Evolutionary conservation across 2,113 vertebrate genomes (phyloP).

Genomic region (Camelus bactrianus): DNA sequence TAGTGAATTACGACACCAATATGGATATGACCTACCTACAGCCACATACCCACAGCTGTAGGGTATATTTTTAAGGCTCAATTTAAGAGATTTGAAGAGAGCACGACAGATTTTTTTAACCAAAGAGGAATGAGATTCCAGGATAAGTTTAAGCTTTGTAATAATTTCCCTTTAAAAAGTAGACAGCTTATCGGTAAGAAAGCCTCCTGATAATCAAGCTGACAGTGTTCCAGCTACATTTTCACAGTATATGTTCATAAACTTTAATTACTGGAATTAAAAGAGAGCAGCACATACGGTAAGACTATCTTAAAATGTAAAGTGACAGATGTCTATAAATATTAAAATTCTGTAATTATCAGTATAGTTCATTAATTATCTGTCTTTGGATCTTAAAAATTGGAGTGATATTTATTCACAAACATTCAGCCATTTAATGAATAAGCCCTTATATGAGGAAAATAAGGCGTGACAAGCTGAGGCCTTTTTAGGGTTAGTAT

Average conservation of each 20-base stretch:
- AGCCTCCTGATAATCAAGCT: neutral
- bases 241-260: conserved; percentile 65
- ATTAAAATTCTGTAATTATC: conserved; percentile 70
- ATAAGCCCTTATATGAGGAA: neutral
- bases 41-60: neutral
- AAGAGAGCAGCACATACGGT: conserved; percentile 65
- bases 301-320: conserved; percentile 57
- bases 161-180: neutral
- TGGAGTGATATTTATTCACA: conserved; percentile 66
- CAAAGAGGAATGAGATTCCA: neutral
- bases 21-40: neutral
- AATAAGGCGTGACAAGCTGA: neutral
- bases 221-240: neutral
- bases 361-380: conserved; percentile 70
- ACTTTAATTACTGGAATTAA: conserved; percentile 70
- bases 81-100: conserved; percentile 16
- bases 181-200: neutral
- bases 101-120: neutral
- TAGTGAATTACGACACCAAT: neutral
- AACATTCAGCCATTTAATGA: conserved; percentile 55
- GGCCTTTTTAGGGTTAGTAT: neutral
- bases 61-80: neutral
- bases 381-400: conserved; percentile 69
- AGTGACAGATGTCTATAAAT: conserved; percentile 78
- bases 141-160: neutral